Evolutionary conservation across 2,113 vertebrate genomes (phyloP).

Genomic region (Chlorodrepanis virens): DNA sequence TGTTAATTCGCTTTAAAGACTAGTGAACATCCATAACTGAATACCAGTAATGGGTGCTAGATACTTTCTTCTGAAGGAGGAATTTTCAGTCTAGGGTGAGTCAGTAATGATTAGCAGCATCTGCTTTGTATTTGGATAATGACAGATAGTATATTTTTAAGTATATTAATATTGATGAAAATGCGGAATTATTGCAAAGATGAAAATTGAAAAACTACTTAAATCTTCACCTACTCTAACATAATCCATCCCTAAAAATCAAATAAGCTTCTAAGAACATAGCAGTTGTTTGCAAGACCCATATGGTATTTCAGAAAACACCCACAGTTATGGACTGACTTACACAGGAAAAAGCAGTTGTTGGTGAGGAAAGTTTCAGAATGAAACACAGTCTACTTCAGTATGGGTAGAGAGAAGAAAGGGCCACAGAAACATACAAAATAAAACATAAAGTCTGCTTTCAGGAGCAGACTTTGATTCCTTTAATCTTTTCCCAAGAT

Average conservation of each 20-base stretch:
- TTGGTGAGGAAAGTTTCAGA: background rate
- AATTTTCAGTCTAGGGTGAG: background rate
- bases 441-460: background rate
- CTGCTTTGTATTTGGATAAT: background rate
- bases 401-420: background rate
- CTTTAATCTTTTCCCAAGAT: background rate
- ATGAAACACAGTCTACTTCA: background rate
- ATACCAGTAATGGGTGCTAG: background rate
- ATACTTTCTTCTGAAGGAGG: background rate
- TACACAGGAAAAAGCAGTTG: background rate
- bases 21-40: background rate
- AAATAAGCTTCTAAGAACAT: background rate
- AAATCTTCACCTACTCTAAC: background rate
- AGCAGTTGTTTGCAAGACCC: background rate
- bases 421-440: background rate
- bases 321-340: background rate
- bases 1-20: background rate
- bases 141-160: conserved; percentile 1
- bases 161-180: conserved; percentile 12
- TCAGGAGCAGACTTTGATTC: background rate
- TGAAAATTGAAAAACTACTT: background rate
- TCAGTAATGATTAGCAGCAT: background rate
- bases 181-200: background rate
- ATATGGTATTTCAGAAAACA: background rate
- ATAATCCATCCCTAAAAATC: background rate